A percentile compares a stretch with the other conserved stretches of the same genome.
phyloP scores from a whole-genome alignment of 1,140 invertebrate species.

The Pseudomyrmex sp. region DNA sequence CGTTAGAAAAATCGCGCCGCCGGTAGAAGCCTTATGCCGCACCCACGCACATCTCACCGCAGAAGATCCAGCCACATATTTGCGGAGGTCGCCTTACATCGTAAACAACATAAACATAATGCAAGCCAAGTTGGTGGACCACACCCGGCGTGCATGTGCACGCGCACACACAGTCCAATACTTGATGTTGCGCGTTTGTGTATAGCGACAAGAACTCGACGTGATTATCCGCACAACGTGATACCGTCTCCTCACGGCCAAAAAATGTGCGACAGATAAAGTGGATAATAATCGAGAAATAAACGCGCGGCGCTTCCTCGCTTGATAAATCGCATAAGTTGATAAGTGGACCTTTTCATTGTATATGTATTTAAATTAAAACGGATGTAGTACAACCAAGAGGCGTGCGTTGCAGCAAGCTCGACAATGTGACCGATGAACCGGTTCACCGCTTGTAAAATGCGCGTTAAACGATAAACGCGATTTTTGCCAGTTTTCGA shows the following conservation, averaged over 20 bases:
- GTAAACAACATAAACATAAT: constrained; percentile 78
- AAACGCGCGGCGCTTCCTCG: constrained; percentile 7
- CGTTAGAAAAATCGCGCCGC: constrained; percentile 54
- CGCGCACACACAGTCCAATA: not conserved
- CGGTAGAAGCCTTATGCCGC: constrained; percentile 56
- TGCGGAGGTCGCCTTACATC: constrained; percentile 74
- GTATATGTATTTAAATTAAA: constrained; percentile 56
- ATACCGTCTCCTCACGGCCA: constrained; percentile 37
- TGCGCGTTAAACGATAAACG: not conserved
- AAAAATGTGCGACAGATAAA: constrained; percentile 36
- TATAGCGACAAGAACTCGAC: constrained; percentile 25
- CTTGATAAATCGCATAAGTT: constrained; percentile 52
- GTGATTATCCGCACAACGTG: constrained; percentile 2
- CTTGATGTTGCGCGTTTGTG: not conserved
- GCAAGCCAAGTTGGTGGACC: constrained; percentile 63
- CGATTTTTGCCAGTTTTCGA: too few species aligned
- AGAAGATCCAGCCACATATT: constrained; percentile 74
- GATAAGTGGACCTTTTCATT: constrained; percentile 43
- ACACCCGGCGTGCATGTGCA: constrained; percentile 69
- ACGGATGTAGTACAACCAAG: constrained; percentile 44
- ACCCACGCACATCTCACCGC: constrained; percentile 54
- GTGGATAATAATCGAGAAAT: constrained; percentile 28
- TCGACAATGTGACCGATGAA: constrained; percentile 46
- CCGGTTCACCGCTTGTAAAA: not conserved
- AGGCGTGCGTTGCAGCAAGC: constrained; percentile 24